Evolutionary conservation across 2,888 invertebrate genomes (phyloP).

Genomic region (Heliconius hortense): DNA sequence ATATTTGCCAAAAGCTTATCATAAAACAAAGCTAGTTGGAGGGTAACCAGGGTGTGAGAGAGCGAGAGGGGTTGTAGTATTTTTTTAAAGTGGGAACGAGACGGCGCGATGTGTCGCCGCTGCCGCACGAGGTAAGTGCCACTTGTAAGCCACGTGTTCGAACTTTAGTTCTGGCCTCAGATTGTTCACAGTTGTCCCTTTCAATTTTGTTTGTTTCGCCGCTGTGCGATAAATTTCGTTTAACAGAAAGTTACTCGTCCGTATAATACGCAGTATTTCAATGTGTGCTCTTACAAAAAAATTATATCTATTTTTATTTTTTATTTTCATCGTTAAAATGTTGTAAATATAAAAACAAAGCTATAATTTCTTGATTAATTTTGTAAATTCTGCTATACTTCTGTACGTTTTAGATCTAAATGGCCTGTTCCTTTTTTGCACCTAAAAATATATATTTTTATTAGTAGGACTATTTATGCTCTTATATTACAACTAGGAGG

Average conservation of each 20-base stretch:
- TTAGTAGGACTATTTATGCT: background rate
- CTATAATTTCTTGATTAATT: background rate
- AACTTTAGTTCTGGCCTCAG: conserved; percentile 59
- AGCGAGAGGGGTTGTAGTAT: conserved; percentile 69
- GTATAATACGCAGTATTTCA: background rate
- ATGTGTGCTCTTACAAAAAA: background rate
- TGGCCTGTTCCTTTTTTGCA: background rate
- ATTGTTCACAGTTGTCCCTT: conserved; percentile 49
- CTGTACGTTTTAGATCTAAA: background rate
- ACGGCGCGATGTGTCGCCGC: conserved; percentile 71
- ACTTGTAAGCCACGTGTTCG: conserved; percentile 73
- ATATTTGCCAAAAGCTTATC: conserved; percentile 27
- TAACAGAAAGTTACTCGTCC: background rate
- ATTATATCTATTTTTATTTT: background rate
- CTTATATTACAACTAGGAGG: background rate
- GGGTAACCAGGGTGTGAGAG: conserved; percentile 72
- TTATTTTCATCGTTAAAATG: background rate
- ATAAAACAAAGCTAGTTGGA: conserved; percentile 38
- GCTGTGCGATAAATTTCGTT: conserved; percentile 22
- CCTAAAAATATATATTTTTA: background rate
- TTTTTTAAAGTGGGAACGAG: conserved; percentile 78
- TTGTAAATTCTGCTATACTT: background rate
- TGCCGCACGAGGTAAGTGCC: conserved; percentile 76
- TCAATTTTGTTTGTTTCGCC: conserved; percentile 21
- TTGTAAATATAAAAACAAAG: background rate